A percentile compares a stretch with the other conserved stretches of the same genome.
phyloP scores from a whole-genome alignment of 2,113 vertebrate genomes.

The Pitta sordida region DNA sequence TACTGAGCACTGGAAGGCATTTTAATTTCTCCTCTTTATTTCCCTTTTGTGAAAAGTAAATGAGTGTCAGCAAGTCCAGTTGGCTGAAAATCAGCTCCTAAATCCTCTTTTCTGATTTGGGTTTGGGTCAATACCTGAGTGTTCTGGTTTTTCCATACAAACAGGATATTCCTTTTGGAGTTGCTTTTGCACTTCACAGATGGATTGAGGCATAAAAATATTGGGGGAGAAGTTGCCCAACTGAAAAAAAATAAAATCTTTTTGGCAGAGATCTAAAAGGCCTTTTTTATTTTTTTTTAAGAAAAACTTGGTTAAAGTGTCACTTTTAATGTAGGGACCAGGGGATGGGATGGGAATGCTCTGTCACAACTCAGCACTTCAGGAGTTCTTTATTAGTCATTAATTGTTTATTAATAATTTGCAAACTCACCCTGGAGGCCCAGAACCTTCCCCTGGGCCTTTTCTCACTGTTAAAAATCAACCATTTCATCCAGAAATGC shows the following conservation, averaged over 20 bases:
- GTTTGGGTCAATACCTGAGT: accelerated
- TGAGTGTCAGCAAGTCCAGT: too few relatives aligned
- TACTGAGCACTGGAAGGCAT: too few relatives aligned
- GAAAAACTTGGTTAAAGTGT: not conserved
- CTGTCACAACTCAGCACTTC: not conserved
- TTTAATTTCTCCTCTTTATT: not conserved
- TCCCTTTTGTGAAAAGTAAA: not conserved
- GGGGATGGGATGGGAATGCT: not conserved
- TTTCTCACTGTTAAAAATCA: not conserved
- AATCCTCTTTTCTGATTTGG: not conserved
- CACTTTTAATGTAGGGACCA: not conserved
- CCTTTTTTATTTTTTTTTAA: not conserved
- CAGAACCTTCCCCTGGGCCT: not conserved
- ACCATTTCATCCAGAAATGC: not conserved
- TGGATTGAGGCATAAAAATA: not conserved
- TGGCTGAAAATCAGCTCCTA: not conserved
- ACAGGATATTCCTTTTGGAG: not conserved
- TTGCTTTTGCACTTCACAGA: not conserved
- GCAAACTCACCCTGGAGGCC: not conserved
- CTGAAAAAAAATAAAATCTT: not conserved
- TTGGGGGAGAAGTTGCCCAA: not conserved
- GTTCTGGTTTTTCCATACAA: not conserved
- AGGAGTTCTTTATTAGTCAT: not conserved
- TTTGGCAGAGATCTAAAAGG: not conserved
- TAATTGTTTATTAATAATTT: not conserved